phyloP scores from a whole-genome alignment of 2,888 invertebrate genomes.

The Zootermopsis nevadensis region DNA sequence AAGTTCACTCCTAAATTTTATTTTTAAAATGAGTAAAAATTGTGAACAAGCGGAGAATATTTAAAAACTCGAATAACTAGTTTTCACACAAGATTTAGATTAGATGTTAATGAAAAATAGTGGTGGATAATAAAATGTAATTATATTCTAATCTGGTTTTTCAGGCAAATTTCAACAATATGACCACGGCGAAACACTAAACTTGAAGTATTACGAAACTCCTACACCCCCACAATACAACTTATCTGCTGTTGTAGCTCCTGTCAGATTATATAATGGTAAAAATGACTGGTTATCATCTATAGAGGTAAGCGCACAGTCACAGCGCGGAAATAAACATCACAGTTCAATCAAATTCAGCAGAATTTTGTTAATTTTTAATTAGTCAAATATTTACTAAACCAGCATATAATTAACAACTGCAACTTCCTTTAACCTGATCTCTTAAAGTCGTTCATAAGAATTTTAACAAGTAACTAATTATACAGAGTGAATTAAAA shows the following conservation, averaged over 20 bases:
- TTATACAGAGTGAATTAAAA: not conserved
- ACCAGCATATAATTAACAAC: too few species aligned
- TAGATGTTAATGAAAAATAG: too few species aligned
- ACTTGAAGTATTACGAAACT: constrained; percentile 7
- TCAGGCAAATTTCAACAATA: constrained; percentile 17
- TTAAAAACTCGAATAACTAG: too few species aligned
- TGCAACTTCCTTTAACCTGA: not conserved
- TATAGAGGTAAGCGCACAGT: not conserved
- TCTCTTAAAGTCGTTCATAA: not conserved
- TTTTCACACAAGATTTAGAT: too few species aligned
- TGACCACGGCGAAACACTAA: not conserved
- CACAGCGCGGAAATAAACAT: too few species aligned
- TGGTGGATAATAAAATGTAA: too few species aligned
- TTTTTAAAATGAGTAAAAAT: too few species aligned
- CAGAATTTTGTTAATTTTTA: too few species aligned
- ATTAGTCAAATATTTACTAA: too few species aligned
- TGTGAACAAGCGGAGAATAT: too few species aligned
- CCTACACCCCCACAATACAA: constrained; percentile 12
- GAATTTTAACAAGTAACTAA: not conserved
- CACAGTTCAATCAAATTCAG: too few species aligned
- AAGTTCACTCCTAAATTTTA: too few species aligned
- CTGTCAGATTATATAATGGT: constrained; percentile 20
- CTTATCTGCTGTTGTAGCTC: constrained; percentile 8
- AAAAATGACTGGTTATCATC: constrained; percentile 11
- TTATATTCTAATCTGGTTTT: not conserved